phyloP scores from a whole-genome alignment of 2,888 invertebrate genomes.

The Xiphydria camelus region DNA sequence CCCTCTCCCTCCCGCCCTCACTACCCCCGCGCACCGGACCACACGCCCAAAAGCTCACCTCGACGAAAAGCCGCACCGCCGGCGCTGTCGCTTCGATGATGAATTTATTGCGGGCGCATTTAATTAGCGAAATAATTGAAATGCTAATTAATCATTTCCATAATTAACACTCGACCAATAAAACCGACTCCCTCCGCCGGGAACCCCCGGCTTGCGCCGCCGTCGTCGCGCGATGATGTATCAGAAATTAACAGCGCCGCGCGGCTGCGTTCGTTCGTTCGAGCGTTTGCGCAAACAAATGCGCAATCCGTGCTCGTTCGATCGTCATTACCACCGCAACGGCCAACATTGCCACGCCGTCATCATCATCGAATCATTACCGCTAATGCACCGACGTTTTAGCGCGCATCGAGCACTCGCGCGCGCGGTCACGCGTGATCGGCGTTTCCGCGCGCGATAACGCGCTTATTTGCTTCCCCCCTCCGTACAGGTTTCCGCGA shows the following conservation, averaged over 20 bases:
- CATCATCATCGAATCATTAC: conserved; percentile 1
- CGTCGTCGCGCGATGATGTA: conserved; percentile 1
- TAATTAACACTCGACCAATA: conserved; percentile 49
- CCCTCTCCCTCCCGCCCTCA: no score
- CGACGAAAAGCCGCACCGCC: no score
- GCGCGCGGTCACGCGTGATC: no score
- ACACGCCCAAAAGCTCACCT: no score
- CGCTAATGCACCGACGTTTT: conserved; percentile 1
- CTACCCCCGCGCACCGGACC: no score
- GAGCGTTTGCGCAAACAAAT: neutral
- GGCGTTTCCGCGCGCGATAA: no score
- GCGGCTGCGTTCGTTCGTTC: neutral
- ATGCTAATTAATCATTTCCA: conserved; percentile 53
- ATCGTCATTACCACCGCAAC: no score
- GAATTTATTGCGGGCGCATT: conserved; percentile 17
- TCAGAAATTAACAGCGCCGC: neutral
- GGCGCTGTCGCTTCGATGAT: no score
- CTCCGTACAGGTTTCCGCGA: no score
- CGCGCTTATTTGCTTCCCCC: no score
- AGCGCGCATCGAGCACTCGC: no score
- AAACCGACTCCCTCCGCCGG: conserved; percentile 20
- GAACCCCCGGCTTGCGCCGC: conserved; percentile 11
- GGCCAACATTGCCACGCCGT: no score
- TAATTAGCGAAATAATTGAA: conserved; percentile 46
- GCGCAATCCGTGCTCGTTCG: neutral